Evolutionary conservation across 2,888 invertebrate species (phyloP), one percentile per base, ranked within the genome.

Genomic region (Myopa testacea): DNA sequence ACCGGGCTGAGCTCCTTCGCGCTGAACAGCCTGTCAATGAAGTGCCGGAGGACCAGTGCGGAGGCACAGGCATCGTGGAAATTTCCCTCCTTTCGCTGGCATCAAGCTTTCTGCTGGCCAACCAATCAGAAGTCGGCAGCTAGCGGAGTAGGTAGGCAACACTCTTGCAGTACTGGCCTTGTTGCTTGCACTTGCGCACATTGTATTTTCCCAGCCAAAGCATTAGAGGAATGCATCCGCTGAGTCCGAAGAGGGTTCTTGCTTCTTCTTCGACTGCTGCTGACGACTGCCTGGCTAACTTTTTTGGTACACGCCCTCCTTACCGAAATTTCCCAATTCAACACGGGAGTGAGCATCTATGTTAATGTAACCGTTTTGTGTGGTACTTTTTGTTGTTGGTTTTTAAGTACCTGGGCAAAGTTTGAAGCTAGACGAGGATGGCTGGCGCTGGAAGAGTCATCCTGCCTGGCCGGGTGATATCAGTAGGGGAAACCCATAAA

Each of bases 241-340:
- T 60, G 37, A n/a, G 19, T 19, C 63, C 62, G 38, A 62, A 62
- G 62, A 72, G 45, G 73, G 50, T 26, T 1, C 26, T 26, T 38
- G 60, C 62, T 52, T 69, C 50, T 52, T 69, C 52, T 7, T 14
- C 50, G 45, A 8, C 69, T n/a, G 40, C 69, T 69, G 26, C 14
- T 45, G 58, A 38, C 40, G 19, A 16, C 10, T 14, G 40, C 14
- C 37, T 4, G 34, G 19, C 37, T 12, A 34, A 6, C 19, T n/a
- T 45, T 40, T 73, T 37, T 38, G 34, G 62, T 50, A 52, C 74
- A 74, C 74, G 74, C 74, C 74, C 74, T 65, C 65, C 12, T 37
- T 16, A 38, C 14, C 26, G 16, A 69, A 75, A 68, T 26, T 60
- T 75, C 75, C 68, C 68, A 58, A 68, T 60, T 58, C 69, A 52